These are phyloP conservation scores for Pyrrhura leucotis DNA, from an alignment of 2,797 vertebrate genomes.

Conservation along the genomic window DNA sequence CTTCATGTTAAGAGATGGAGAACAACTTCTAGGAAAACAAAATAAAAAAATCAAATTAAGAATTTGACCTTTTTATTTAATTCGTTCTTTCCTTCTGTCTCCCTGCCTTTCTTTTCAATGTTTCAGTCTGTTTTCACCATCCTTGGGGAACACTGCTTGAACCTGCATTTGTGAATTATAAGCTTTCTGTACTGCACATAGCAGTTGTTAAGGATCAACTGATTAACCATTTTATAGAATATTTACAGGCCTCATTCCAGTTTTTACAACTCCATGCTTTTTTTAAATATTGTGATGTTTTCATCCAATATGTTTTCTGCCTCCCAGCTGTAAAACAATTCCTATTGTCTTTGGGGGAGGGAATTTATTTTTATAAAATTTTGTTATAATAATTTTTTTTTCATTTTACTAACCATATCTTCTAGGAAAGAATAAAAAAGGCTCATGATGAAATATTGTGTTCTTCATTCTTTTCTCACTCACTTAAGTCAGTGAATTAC, in stretches of 20 bases:
- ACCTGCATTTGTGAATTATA: conserved; percentile 66
- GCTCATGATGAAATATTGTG: not conserved
- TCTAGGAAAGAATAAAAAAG: conserved; percentile 34
- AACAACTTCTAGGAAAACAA: conserved; percentile 35
- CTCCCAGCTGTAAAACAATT: conserved; percentile 65
- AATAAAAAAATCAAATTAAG: conserved; percentile 48
- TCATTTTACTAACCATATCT: not conserved
- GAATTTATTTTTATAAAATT: conserved; percentile 29
- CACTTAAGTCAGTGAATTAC: not conserved
- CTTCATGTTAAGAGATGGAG: not conserved
- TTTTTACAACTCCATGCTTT: conserved; percentile 75
- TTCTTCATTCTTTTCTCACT: not conserved
- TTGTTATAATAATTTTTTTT: not conserved
- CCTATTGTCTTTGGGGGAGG: not conserved
- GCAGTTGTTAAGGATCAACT: conserved; percentile 47
- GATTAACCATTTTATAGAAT: conserved; percentile 73
- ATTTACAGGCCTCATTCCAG: conserved; percentile 71
- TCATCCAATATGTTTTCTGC: conserved; percentile 65
- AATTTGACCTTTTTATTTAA: conserved; percentile 51
- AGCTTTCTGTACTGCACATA: conserved; percentile 42
- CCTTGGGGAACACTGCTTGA: conserved; percentile 59
- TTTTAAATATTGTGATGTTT: conserved; percentile 74
- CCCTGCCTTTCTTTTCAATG: not conserved
- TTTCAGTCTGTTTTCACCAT: conserved; percentile 63
- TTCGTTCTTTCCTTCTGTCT: conserved; percentile 1